A percentile compares a stretch with the other conserved stretches of the same genome.
These are phyloP conservation scores for Ditylenchus dipsaci DNA, from an alignment of 1,140 invertebrate genomes.

Conservation along the genomic window DNA sequence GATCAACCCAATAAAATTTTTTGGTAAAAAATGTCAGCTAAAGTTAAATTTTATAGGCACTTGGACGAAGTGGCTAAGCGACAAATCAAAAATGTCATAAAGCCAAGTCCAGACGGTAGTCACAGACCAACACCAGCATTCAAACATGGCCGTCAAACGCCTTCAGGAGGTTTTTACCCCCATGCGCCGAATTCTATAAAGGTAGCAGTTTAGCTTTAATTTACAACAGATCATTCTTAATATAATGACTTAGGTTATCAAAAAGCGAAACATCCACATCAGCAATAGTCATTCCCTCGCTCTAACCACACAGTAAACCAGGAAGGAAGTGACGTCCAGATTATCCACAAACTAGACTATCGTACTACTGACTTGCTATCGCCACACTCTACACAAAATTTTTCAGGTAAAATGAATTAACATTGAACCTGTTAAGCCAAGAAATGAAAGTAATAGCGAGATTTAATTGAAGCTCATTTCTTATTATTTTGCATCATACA, in stretches of 20 bases:
- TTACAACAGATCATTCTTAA: too few species aligned
- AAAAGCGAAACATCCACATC: constrained; percentile 33
- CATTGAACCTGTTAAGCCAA: too few species aligned
- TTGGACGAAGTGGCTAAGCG: constrained; percentile 50
- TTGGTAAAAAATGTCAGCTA: too few species aligned
- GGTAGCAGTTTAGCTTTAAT: constrained; percentile 5
- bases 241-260: constrained; percentile 15
- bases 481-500: too few species aligned
- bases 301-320: constrained; percentile 27
- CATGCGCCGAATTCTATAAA: constrained; percentile 56
- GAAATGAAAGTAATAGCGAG: not conserved
- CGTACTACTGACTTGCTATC: constrained; percentile 20
- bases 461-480: not conserved
- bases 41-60: constrained; percentile 29
- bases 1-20: too few species aligned
- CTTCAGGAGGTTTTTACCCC: constrained; percentile 51
- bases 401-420: not conserved
- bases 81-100: constrained; percentile 48
- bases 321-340: constrained; percentile 35
- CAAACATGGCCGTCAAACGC: constrained; percentile 35
- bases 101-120: constrained; percentile 53
- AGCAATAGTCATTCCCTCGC: constrained; percentile 21
- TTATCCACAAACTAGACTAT: constrained; percentile 46
- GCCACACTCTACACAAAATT: not conserved
- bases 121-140: constrained; percentile 54